These are phyloP conservation scores for Teleopsis dalmanni DNA, from an alignment of 1,140 invertebrate genomes.

Conservation along the genomic window DNA sequence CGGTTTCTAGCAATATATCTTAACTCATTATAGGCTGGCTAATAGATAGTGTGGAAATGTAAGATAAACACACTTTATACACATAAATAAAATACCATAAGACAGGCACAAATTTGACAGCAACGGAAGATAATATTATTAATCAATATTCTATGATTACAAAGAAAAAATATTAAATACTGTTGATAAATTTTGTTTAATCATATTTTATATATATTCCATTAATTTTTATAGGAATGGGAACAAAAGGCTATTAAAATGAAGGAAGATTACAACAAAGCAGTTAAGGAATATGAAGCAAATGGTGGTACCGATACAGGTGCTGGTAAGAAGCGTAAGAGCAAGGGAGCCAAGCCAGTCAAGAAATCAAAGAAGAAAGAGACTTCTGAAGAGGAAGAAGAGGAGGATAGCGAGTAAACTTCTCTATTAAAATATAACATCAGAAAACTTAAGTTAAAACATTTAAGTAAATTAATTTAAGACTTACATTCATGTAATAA, in stretches of 20 bases:
- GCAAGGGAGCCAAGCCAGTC: conserved; percentile 43
- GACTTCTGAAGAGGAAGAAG: conserved; percentile 40
- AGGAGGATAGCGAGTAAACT: conserved; percentile 40
- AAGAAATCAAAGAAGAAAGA: conserved; percentile 34
- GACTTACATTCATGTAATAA: too few species aligned
- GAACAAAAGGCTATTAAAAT: conserved; percentile 75
- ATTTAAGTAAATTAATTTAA: too few species aligned
- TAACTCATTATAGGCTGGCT: too few species aligned
- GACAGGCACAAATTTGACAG: too few species aligned
- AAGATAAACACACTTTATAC: too few species aligned
- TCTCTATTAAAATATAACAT: neutral
- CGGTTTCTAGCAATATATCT: too few species aligned
- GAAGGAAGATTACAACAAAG: conserved; percentile 78
- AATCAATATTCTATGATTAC: too few species aligned
- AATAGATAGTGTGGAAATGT: too few species aligned
- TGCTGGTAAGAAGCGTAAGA: conserved; percentile 47
- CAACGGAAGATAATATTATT: too few species aligned
- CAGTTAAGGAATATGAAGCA: conserved; percentile 82
- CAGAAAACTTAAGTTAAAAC: too few species aligned
- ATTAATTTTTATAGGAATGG: conserved; percentile 63
- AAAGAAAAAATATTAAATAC: neutral
- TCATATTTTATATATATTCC: neutral
- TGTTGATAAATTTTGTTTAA: conserved; percentile 2
- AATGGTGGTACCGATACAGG: conserved; percentile 53
- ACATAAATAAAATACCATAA: too few species aligned